phyloP scores from a whole-genome alignment of 1,140 invertebrate genomes.

The Medauroidea extradentata region DNA sequence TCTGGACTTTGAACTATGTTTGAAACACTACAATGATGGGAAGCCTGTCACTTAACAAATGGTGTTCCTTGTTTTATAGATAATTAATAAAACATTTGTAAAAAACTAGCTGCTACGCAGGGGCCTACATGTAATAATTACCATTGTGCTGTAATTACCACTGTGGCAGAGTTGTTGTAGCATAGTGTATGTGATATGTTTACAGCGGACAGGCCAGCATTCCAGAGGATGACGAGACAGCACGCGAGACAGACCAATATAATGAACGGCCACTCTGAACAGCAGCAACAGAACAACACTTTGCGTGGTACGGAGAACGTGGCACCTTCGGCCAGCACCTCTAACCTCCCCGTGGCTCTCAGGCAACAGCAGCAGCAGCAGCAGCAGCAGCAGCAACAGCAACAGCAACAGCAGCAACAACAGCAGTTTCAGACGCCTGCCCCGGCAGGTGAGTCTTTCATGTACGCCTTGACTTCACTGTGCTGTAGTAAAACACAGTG shows the following conservation, averaged over 20 bases:
- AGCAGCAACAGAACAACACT: background rate
- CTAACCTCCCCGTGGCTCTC: background rate
- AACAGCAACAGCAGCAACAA: conserved; percentile 28
- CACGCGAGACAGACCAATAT: background rate
- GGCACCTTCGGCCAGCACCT: background rate
- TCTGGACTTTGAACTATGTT: too few species aligned
- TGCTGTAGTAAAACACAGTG: too few species aligned
- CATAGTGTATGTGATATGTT: too few species aligned
- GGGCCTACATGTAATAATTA: too few species aligned
- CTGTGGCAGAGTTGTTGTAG: too few species aligned
- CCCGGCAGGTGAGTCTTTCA: conserved; percentile 33
- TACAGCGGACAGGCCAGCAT: background rate
- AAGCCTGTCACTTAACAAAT: too few species aligned
- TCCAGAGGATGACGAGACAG: background rate
- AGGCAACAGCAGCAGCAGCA: conserved; percentile 13
- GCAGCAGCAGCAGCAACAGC: conserved; percentile 23
- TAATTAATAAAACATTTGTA: too few species aligned
- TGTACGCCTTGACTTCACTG: too few species aligned
- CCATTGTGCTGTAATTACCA: too few species aligned
- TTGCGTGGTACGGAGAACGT: conserved; percentile 6
- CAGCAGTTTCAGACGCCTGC: background rate
- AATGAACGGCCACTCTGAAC: conserved; percentile 1
- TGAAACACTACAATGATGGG: too few species aligned
- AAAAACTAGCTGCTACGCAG: too few species aligned
- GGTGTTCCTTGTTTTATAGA: too few species aligned